Conservation (phyloP, 2,888 invertebrate species). For the Pimpla rufipes region DNA sequence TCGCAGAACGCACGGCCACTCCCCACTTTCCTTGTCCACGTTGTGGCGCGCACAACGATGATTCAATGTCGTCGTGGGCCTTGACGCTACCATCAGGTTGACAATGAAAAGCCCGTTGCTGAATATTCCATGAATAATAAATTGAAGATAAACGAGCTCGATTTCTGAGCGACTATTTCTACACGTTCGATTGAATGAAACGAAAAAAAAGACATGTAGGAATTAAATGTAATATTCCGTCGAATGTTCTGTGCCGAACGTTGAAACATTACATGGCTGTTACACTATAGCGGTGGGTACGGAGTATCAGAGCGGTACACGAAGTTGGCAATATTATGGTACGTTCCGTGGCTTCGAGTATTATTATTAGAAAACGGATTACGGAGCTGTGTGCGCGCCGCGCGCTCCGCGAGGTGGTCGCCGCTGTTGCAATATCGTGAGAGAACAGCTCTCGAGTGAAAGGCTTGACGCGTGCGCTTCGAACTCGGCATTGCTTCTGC, state of each 20-base stretch:
- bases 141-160: neutral
- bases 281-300: neutral
- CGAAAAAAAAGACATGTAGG: neutral
- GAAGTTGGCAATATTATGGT: constrained; percentile 46
- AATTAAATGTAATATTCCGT: constrained; percentile 19
- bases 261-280: neutral
- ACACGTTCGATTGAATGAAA: neutral
- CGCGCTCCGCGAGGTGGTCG: constrained; percentile 68
- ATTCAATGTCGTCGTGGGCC: constrained; percentile 51
- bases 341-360: constrained; percentile 42
- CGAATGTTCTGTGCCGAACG: neutral
- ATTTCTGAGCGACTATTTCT: neutral
- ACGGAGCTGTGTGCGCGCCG: constrained; percentile 55
- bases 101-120: constrained; percentile 41
- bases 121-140: constrained; percentile 34
- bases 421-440: constrained; percentile 75
- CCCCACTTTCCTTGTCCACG: constrained; percentile 43
- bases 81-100: constrained; percentile 11
- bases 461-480: constrained; percentile 72
- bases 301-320: constrained; percentile 35
- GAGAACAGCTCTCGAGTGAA: constrained; percentile 75
- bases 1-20: constrained; percentile 45
- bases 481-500: constrained; percentile 62
- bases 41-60: constrained; percentile 28
- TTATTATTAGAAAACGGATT: constrained; percentile 73